Evolutionary conservation across 2,888 invertebrate genomes (phyloP), one percentile per base, ranked within the genome.

Genomic region (Pasiphila rectangulata): DNA sequence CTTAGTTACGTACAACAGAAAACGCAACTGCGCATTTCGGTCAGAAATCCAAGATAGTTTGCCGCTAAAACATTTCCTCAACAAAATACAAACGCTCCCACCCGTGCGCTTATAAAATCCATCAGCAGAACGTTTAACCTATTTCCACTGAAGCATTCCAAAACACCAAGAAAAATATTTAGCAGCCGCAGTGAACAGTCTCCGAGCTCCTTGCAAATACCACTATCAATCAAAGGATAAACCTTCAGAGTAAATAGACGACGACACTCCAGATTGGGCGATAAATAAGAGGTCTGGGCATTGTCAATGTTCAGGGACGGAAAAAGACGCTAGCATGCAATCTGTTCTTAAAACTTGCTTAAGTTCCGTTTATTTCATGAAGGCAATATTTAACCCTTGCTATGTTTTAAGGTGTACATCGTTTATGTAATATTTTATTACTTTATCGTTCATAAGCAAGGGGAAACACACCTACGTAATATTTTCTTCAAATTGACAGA

Each of bases 151-250:
- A 58, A n/a, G n/a, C 47, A 57, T 54, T 41, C 34, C 45, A 61
- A 63, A 63, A 61, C 61, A 61, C 58, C 51, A 54, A 56, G 57
- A 62, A 65, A 27, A 63, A 68, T 68, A 67, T 68, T 64, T 59
- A 59, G 64, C 54, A 50, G 57, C 36, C 43, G 53, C 49, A 56
- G 56, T 60, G 67, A 65, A 66, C 61, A 57, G 56, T 55, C 51
- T 45, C n/a, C 54, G 56, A 37, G 43, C 27, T 23, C 30, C 38
- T 47, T 27, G 38, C 46, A 47, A 57, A 54, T 42, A 54, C 37
- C 53, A 51, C 64, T 69, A 76, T 76, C 71, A 69, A 75, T 77
- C 75, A 75, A 60, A 46, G 50, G 63, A 58, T 66, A 58, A 61
- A 64, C 64, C 67, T 73, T 72, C 63, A 39, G 44, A 38, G 37